Evolutionary conservation across 2,797 vertebrate species (phyloP), one percentile per base, ranked within the genome.

Genomic region (Cyclura pinguis): DNA sequence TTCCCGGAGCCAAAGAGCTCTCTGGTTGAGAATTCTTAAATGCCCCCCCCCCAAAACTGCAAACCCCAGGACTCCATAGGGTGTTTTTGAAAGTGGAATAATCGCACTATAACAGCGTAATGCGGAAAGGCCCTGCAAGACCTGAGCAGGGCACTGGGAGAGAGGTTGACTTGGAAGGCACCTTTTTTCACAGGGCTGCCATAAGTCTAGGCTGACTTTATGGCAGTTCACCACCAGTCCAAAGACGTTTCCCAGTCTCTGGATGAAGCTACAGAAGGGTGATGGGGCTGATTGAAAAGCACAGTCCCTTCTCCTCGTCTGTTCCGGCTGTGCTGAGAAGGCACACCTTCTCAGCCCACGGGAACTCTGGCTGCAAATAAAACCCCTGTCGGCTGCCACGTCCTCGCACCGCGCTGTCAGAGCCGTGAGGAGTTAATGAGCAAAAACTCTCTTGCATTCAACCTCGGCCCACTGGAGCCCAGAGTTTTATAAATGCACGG

Each of bases 291-390:
- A 22, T 22, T 47, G n/a, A 27, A 85, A 69, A 4, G 67, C 50
- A 47, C 42, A 47, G 42, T 47, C 42, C 42, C 52, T 52, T 52
- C 50, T 0, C 89, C 0, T 0, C 92, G 85, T 91, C 93, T 95
- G 59, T 89, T 85, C 91, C 92, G 59, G 32, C 89, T 91, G 91
- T 95, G 86, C 83, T 87, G 93, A 96, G 95, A 96, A 62, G 59
- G 59, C 89, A 94, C 93, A 91, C 89, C 76, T 80, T 89, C 80
- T 90, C 76, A 42, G 35, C 42, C 80, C 93, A 95, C 80, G 64
- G 92, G 94, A 88, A 92, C 0, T 0, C 50, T 84, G 85, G 1
- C 94, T 95, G 95, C 94, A 95, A 95, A 96, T 92, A 96, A 38
- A 92, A 62, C 92, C 91, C 85, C 87, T 92, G 93, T 93, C 92